Evolutionary conservation across 2,797 vertebrate genomes (phyloP).

Genomic region (Pitangus sulphuratus): DNA sequence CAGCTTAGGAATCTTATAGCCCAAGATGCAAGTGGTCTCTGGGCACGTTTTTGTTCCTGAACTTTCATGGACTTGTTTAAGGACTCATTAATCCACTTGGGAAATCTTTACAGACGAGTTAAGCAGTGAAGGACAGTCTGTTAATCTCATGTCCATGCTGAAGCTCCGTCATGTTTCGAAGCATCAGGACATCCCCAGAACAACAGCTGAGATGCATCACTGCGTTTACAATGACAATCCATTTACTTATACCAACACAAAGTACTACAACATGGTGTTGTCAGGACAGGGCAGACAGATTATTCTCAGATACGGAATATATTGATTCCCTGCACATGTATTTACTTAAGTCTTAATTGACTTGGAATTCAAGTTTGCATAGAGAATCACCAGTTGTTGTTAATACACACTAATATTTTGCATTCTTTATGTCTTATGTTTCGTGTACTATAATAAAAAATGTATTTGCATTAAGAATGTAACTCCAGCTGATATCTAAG

Average conservation of each 20-base stretch:
- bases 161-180: not conserved
- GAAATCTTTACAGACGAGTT: not conserved
- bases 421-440: not conserved
- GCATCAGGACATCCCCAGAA: not conserved
- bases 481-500: not conserved
- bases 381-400: not conserved
- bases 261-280: rapidly evolving
- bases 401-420: not conserved
- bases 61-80: not conserved
- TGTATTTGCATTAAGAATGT: not conserved
- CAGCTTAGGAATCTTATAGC: not conserved
- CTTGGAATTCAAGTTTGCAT: not conserved
- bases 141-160: not conserved
- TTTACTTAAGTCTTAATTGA: not conserved
- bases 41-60: not conserved
- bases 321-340: not conserved
- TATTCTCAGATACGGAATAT: not conserved
- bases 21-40: not conserved
- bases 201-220: not conserved
- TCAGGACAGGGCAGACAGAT: not conserved
- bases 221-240: not conserved
- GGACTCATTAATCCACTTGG: not conserved
- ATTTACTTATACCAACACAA: not conserved
- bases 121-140: not conserved
- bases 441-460: not conserved